phyloP scores from a whole-genome alignment of 1,140 invertebrate genomes.

The Cheumatopsyche charites region DNA sequence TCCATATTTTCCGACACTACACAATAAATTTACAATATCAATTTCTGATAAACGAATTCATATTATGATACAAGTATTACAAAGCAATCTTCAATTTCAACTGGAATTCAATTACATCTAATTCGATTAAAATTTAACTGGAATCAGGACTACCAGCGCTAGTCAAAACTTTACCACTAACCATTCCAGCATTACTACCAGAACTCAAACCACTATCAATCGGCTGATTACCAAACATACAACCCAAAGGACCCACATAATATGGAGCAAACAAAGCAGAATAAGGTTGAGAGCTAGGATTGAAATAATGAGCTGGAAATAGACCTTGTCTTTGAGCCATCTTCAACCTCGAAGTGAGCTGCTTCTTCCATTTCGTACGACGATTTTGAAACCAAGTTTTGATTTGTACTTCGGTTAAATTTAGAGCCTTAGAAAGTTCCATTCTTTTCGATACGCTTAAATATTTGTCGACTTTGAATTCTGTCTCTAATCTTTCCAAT shows the following conservation, averaged over 20 bases:
- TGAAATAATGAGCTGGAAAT: constrained; percentile 73
- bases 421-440: constrained; percentile 87
- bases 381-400: constrained; percentile 98
- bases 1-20: too few species aligned
- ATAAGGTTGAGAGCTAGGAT: constrained; percentile 66
- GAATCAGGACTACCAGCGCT: constrained; percentile 41
- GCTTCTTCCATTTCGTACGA: constrained; percentile 96
- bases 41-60: too few species aligned
- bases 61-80: too few species aligned
- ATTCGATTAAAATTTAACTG: constrained; percentile 4
- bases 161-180: constrained; percentile 35
- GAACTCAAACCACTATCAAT: constrained; percentile 30
- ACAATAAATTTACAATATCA: too few species aligned
- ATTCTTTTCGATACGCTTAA: constrained; percentile 92
- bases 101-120: neutral
- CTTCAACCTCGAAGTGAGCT: constrained; percentile 85
- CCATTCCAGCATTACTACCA: neutral
- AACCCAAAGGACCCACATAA: constrained; percentile 59
- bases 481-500: constrained; percentile 85
- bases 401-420: constrained; percentile 93
- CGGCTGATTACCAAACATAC: constrained; percentile 55
- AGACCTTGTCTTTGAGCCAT: constrained; percentile 85
- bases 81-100: neutral
- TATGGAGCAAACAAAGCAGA: constrained; percentile 62
- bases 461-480: constrained; percentile 96